Evolutionary conservation across 64 coral and sea anemone genomes (phyloP).

Genomic region (Actinia tenebrosa): DNA sequence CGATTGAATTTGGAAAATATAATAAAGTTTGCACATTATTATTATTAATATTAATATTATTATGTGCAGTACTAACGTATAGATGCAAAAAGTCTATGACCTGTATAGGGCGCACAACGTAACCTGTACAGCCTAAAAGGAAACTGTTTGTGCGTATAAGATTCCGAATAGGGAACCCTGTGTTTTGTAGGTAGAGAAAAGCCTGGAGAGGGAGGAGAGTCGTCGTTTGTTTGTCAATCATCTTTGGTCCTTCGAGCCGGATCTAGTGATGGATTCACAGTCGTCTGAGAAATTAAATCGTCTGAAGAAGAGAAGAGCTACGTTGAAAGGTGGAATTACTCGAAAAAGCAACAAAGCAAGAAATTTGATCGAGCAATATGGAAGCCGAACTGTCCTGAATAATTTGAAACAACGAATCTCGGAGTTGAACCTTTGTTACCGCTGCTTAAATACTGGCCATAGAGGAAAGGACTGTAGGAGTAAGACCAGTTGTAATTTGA

Average conservation of each 20-base stretch:
- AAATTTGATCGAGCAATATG: not conserved
- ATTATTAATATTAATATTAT: too few relatives aligned
- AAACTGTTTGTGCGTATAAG: too few relatives aligned
- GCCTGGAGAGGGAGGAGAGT: too few relatives aligned
- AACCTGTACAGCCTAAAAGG: too few relatives aligned
- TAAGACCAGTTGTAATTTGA: not conserved
- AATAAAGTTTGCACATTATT: too few relatives aligned
- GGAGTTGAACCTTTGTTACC: not conserved
- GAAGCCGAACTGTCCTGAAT: slow-evolving; percentile 14
- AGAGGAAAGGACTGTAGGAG: not conserved
- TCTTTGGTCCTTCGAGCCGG: slow-evolving; percentile 22
- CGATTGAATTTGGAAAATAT: too few relatives aligned
- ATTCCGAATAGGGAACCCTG: not conserved
- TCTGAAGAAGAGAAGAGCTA: not conserved
- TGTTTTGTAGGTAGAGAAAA: too few relatives aligned
- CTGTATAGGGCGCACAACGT: too few relatives aligned
- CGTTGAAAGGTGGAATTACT: slow-evolving; percentile 7
- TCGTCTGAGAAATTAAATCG: not conserved
- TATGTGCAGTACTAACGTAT: too few relatives aligned
- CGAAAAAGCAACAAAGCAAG: slow-evolving; percentile 2
- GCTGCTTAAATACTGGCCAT: not conserved
- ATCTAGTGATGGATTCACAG: not conserved
- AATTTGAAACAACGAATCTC: not conserved
- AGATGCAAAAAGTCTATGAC: too few relatives aligned
- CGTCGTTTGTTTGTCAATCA: not conserved